Percentiles rank a stretch among this genome's conserved stretches.
Evolutionary conservation across 2,888 invertebrate species (phyloP).

Genomic region (Loripinus fragilis): DNA sequence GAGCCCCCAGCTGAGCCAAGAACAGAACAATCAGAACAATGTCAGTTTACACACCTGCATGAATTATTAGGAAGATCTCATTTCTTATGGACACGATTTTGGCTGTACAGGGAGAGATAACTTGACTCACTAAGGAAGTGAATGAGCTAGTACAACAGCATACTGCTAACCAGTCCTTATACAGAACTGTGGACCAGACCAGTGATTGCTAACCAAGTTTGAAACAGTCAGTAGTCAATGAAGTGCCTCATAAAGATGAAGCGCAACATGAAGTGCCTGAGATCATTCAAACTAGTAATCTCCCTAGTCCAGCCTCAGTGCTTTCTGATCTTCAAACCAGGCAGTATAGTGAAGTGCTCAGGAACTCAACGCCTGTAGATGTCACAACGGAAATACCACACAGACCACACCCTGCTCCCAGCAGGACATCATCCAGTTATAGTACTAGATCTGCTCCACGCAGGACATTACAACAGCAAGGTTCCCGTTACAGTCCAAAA

Average conservation of each 20-base stretch:
- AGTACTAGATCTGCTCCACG: no score
- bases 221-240: neutral
- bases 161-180: neutral
- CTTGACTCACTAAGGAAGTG: neutral
- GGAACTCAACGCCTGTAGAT: no score
- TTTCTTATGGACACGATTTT: no score
- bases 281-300: neutral
- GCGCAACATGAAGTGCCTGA: neutral
- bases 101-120: neutral
- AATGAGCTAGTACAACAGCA: neutral
- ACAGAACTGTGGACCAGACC: neutral
- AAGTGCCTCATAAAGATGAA: neutral
- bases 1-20: neutral
- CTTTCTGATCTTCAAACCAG: neutral
- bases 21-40: neutral
- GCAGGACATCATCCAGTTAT: neutral
- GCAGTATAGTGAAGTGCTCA: no score
- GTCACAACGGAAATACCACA: no score
- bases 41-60: neutral
- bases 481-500: no score
- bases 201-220: neutral
- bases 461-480: no score
- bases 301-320: neutral
- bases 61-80: neutral
- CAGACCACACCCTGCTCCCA: neutral